Evolutionary conservation across 2,797 vertebrate genomes (phyloP).

Genomic region (Amblyraja radiata): DNA sequence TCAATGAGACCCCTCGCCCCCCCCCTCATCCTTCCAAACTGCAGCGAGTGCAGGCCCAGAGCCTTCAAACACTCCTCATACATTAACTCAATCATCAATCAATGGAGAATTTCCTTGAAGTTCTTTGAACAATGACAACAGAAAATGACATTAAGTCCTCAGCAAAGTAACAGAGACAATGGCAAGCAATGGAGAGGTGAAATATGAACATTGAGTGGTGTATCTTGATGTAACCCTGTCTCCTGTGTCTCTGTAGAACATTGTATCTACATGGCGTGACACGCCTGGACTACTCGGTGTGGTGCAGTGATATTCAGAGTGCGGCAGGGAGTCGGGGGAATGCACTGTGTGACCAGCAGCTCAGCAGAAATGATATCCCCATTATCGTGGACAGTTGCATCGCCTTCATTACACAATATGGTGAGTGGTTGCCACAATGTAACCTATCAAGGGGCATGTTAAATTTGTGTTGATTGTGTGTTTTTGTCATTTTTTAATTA

Average conservation of each 20-base stretch:
- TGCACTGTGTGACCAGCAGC: conserved; percentile 81
- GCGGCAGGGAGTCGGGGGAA: conserved; percentile 82
- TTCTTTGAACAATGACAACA: neutral
- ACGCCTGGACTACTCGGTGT: conserved; percentile 70
- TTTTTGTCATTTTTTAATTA: too few species aligned
- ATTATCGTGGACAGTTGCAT: conserved; percentile 97
- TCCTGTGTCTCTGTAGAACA: conserved; percentile 62
- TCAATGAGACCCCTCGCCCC: too few species aligned
- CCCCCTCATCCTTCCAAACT: too few species aligned
- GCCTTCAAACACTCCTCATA: too few species aligned
- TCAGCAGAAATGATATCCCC: conserved; percentile 86
- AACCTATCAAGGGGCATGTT: too few species aligned
- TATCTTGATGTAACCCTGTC: neutral
- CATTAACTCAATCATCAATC: too few species aligned
- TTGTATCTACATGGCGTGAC: conserved; percentile 82
- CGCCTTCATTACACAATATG: conserved; percentile 92
- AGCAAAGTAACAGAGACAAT: neutral
- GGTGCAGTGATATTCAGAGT: conserved; percentile 76
- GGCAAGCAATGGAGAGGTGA: neutral
- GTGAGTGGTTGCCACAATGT: conserved; percentile 55
- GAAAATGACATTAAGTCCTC: neutral
- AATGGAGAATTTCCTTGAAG: neutral
- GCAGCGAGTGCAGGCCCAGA: too few species aligned
- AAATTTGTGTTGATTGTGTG: too few species aligned
- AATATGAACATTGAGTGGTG: neutral